phyloP scores from a whole-genome alignment of 2,888 invertebrate genomes.

The Sycophila texana region DNA sequence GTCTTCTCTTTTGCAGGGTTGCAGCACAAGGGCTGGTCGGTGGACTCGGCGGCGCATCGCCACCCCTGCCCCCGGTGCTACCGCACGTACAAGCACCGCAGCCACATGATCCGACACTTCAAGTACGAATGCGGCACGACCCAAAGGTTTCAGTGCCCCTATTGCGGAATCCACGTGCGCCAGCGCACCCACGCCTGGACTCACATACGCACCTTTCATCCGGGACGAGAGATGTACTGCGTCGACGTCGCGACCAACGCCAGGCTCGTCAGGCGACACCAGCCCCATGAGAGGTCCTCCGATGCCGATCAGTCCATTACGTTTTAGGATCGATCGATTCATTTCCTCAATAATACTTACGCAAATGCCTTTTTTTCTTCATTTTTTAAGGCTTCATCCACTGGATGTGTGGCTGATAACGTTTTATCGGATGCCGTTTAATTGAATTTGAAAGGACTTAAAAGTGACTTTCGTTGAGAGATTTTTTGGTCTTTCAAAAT shows the following conservation, averaged over 20 bases:
- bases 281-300: slow-evolving; percentile 57
- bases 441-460: too few relatives aligned
- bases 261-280: slow-evolving; percentile 63
- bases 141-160: slow-evolving; percentile 73
- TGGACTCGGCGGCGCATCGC: slow-evolving; percentile 52
- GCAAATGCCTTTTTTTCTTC: too few relatives aligned
- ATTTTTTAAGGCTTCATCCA: too few relatives aligned
- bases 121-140: slow-evolving; percentile 74
- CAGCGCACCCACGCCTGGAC: slow-evolving; percentile 72
- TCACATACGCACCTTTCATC: slow-evolving; percentile 70
- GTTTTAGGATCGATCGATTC: too few relatives aligned
- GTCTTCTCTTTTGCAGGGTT: slow-evolving; percentile 39
- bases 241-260: slow-evolving; percentile 69
- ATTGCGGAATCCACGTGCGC: slow-evolving; percentile 71
- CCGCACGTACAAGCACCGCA: slow-evolving; percentile 80
- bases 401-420: too few relatives aligned
- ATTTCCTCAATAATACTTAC: too few relatives aligned
- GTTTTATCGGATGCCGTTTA: too few relatives aligned
- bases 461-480: too few relatives aligned
- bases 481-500: too few relatives aligned
- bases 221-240: slow-evolving; percentile 68
- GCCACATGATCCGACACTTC: slow-evolving; percentile 80
- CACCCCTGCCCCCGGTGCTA: slow-evolving; percentile 78
- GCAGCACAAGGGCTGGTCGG: slow-evolving; percentile 29
- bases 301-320: too few relatives aligned